Conservation (phyloP, 2,797 vertebrate species). For the Ptychadena robeensis region DNA sequence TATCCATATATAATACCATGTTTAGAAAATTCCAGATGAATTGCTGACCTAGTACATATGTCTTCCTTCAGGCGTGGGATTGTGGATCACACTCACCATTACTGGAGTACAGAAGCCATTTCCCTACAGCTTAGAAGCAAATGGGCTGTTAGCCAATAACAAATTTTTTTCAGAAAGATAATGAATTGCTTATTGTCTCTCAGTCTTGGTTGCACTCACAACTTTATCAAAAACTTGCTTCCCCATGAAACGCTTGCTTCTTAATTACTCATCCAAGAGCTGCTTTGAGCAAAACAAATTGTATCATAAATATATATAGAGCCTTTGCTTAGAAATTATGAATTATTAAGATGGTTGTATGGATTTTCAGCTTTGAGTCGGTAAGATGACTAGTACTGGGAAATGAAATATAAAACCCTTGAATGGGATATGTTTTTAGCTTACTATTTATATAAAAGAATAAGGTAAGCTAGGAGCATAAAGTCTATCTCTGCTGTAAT, state of each 20-base stretch:
- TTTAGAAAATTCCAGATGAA: background rate
- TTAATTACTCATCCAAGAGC: background rate
- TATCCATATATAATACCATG: no score
- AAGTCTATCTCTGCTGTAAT: no score
- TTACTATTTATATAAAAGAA: background rate
- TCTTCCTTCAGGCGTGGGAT: background rate
- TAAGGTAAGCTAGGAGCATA: background rate
- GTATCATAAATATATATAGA: background rate
- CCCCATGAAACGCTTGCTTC: background rate
- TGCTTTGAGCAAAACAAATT: background rate
- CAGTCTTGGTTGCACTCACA: background rate
- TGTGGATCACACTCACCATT: no score
- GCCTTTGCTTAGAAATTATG: background rate
- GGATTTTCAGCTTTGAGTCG: background rate
- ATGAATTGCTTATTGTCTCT: constrained; percentile 28
- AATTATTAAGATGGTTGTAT: background rate
- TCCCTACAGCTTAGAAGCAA: background rate
- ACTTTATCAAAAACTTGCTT: constrained; percentile 1
- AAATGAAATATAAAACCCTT: background rate
- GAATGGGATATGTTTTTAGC: background rate
- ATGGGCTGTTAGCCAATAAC: constrained; percentile 4
- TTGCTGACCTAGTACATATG: background rate
- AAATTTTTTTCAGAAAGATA: background rate
- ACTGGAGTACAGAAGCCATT: no score
- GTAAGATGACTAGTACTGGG: no score